Conservation (phyloP, 1,140 invertebrate genomes). For the Zaprionus ghesquierei region DNA sequence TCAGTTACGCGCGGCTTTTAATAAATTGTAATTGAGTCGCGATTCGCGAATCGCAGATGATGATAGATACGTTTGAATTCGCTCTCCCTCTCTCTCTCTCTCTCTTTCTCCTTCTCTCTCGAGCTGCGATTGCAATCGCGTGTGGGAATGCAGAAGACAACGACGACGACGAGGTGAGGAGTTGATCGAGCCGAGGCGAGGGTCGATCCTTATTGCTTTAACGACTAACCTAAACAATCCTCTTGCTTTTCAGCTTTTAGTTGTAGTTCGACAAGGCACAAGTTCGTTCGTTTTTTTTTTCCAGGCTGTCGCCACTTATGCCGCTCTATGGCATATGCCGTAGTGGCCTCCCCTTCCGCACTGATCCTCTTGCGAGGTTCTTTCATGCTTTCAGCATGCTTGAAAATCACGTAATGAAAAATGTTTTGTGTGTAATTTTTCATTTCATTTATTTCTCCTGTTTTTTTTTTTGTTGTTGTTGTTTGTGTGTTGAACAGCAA, state of each 20-base stretch:
- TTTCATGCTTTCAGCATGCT: conserved; percentile 47
- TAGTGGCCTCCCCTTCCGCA: neutral
- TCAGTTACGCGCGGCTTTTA: conserved; percentile 77
- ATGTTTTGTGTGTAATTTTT: conserved; percentile 79
- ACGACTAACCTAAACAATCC: conserved; percentile 62
- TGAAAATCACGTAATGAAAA: conserved; percentile 80
- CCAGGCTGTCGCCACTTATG: conserved; percentile 68
- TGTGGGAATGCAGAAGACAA: conserved; percentile 74
- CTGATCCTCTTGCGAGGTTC: neutral
- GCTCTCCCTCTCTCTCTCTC: neutral
- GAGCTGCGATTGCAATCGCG: conserved; percentile 66
- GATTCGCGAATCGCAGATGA: conserved; percentile 54
- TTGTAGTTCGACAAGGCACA: conserved; percentile 23
- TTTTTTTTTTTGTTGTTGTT: conserved; percentile 42
- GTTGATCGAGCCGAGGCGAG: neutral
- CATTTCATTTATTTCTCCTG: conserved; percentile 68
- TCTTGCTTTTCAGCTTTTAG: conserved; percentile 17
- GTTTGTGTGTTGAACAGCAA: conserved; percentile 78
- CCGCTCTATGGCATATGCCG: conserved; percentile 2
- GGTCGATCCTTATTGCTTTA: conserved; percentile 63
- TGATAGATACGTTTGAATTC: conserved; percentile 76
- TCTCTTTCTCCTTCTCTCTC: neutral
- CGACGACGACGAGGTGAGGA: conserved; percentile 19
- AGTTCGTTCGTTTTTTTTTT: neutral
- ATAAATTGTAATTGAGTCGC: conserved; percentile 81